Conservation (phyloP, 2,797 vertebrate genomes). For the Liparis tanakae region DNA sequence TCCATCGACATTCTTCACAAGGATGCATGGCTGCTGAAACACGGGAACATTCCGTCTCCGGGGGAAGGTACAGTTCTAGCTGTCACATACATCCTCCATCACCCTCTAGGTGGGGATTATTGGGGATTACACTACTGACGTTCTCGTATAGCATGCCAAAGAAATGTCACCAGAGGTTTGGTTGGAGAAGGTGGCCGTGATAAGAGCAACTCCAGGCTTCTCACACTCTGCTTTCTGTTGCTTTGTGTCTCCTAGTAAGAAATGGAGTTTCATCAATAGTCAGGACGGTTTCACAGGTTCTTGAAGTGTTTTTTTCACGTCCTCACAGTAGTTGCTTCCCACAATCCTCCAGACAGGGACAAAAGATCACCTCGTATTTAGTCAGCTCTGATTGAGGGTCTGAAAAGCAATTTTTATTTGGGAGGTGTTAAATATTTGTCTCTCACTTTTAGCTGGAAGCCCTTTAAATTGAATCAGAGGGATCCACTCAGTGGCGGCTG, state of each 20-base stretch:
- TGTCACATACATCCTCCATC: constrained; percentile 64
- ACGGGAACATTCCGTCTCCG: constrained; percentile 51
- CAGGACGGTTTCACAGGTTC: constrained; percentile 30
- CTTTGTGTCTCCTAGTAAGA: constrained; percentile 39
- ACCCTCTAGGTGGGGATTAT: constrained; percentile 66
- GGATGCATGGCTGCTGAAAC: constrained; percentile 47
- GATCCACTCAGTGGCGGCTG: not conserved
- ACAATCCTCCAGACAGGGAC: not conserved
- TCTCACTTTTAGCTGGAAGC: not conserved
- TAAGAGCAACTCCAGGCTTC: constrained; percentile 47
- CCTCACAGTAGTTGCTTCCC: not conserved
- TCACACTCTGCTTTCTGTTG: constrained; percentile 53
- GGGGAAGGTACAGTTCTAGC: constrained; percentile 34
- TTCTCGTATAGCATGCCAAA: constrained; percentile 55
- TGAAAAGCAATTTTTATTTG: constrained; percentile 22
- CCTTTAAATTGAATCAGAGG: constrained; percentile 16
- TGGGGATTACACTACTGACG: constrained; percentile 66
- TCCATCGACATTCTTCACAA: constrained; percentile 43
- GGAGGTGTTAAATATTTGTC: constrained; percentile 10
- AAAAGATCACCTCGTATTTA: not conserved
- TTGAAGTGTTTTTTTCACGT: constrained; percentile 11
- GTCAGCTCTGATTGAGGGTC: constrained; percentile 17
- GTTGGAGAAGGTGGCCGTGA: constrained; percentile 68
- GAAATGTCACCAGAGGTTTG: constrained; percentile 67
- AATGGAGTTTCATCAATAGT: constrained; percentile 36